phyloP scores from a whole-genome alignment of 2,113 vertebrate species.

The Myiozetetes cayanensis region DNA sequence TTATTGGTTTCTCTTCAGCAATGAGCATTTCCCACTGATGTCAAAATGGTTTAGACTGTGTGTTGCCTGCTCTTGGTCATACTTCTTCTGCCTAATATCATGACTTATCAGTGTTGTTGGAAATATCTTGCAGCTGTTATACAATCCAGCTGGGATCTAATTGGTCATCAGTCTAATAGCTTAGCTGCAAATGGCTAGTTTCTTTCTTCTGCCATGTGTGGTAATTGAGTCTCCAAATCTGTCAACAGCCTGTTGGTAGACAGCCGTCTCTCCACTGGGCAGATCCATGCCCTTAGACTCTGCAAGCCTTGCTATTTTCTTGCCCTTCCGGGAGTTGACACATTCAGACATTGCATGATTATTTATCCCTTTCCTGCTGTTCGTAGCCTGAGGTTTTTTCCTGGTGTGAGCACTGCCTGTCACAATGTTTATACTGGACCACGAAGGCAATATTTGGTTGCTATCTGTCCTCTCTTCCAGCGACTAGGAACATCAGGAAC shows the following conservation, averaged over 20 bases:
- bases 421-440: background rate
- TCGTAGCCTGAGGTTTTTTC: background rate
- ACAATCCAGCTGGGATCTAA: slow-evolving; percentile 2
- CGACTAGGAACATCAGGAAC: background rate
- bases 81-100: background rate
- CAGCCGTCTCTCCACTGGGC: background rate
- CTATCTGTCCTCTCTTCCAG: background rate
- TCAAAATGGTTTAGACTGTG: background rate
- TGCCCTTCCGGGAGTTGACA: background rate
- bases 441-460: background rate
- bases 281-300: background rate
- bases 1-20: background rate
- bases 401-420: background rate
- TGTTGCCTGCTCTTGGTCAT: background rate
- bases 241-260: slow-evolving; percentile 1
- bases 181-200: background rate
- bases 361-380: background rate
- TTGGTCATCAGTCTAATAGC: slow-evolving; percentile 5
- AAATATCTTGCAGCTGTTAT: slow-evolving; percentile 8
- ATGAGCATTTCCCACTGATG: background rate
- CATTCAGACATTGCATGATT: background rate
- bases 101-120: background rate
- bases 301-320: background rate
- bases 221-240: slow-evolving; percentile 10
- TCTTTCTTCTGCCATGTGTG: background rate